Percentiles rank a stretch among this genome's conserved stretches.
Evolutionary conservation across 2,888 invertebrate species (phyloP).

Genomic region (Gerosis bhagava): DNA sequence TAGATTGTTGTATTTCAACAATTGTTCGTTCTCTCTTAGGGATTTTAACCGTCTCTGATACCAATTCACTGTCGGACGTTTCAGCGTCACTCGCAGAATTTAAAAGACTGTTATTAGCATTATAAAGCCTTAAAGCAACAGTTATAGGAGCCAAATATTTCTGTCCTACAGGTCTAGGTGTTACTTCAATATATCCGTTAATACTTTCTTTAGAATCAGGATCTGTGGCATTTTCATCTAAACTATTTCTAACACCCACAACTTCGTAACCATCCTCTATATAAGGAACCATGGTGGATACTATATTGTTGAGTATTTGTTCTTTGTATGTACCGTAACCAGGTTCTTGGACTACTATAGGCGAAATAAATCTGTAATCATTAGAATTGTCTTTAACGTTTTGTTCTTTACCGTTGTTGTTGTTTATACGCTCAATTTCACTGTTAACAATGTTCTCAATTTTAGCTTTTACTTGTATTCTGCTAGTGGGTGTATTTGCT

Average conservation of each 20-base stretch:
- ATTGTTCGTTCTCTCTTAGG: conserved; percentile 73
- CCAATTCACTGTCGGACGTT: conserved; percentile 63
- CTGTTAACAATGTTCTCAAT: conserved; percentile 57
- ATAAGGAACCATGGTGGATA: conserved; percentile 73
- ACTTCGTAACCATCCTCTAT: conserved; percentile 70
- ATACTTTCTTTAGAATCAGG: conserved; percentile 36
- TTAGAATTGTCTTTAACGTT: conserved; percentile 45
- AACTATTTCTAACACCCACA: conserved; percentile 57
- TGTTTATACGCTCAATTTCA: conserved; percentile 45
- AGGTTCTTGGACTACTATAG: conserved; percentile 73
- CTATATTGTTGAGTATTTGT: conserved; percentile 62
- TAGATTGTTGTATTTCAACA: conserved; percentile 86
- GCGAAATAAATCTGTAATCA: conserved; percentile 61
- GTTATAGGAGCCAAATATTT: conserved; percentile 83
- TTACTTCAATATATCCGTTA: conserved; percentile 65
- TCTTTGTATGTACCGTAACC: conserved; percentile 51
- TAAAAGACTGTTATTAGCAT: conserved; percentile 61
- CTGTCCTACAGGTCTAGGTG: conserved; percentile 78
- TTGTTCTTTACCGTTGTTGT: conserved; percentile 29
- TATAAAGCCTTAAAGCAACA: conserved; percentile 80
- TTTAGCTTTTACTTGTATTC: conserved; percentile 61
- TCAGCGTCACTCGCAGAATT: conserved; percentile 65
- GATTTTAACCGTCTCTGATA: conserved; percentile 57
- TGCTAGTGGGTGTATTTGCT: conserved; percentile 41
- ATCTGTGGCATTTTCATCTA: conserved; percentile 44